A percentile compares a stretch with the other conserved stretches of the same genome.
Evolutionary conservation across 2,113 vertebrate genomes (phyloP).

Genomic region (Pollimyrus isidori): DNA sequence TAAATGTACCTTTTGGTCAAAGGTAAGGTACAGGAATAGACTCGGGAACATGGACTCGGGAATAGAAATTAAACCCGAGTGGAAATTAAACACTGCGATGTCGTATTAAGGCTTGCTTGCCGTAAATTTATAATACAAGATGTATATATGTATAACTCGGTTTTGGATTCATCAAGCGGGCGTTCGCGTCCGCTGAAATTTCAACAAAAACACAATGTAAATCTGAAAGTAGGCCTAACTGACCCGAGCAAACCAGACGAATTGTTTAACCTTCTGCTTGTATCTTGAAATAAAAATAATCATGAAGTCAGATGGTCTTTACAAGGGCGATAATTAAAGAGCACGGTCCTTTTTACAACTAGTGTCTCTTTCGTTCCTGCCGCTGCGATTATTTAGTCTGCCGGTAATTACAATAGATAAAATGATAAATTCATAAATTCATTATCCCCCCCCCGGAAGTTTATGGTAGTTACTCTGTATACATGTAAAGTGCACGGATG

Average conservation of each 20-base stretch:
- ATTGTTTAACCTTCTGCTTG: neutral
- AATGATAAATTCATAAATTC: neutral
- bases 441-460: neutral
- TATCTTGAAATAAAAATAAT: neutral
- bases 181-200: neutral
- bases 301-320: neutral
- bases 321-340: neutral
- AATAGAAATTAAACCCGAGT: neutral
- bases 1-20: neutral
- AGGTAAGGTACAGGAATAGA: neutral
- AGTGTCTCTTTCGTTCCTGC: neutral
- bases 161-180: neutral
- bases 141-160: neutral
- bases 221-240: neutral
- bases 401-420: neutral
- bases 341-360: neutral
- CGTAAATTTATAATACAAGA: neutral
- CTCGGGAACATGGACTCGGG: too few relatives aligned
- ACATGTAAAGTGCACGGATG: neutral
- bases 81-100: neutral
- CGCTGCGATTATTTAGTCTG: neutral
- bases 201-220: neutral
- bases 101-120: neutral
- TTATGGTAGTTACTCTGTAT: neutral
- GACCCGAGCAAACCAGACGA: neutral